Evolutionary conservation across 2,797 vertebrate genomes (phyloP), one percentile per base, ranked within the genome.

Genomic region (Typhlichthys eigenmanni): DNA sequence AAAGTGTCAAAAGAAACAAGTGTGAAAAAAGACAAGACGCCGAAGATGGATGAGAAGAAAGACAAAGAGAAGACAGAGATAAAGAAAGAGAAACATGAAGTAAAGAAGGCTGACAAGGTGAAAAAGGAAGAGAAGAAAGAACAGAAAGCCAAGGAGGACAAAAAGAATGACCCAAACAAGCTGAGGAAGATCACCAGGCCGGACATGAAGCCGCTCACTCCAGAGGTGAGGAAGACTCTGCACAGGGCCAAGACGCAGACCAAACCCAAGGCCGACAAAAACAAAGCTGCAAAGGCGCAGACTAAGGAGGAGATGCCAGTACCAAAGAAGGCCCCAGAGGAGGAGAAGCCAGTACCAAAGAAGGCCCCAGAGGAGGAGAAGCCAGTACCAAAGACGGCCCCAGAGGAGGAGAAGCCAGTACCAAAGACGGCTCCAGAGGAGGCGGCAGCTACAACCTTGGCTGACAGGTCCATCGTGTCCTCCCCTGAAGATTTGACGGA

Each of bases 401-500:
- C 76, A 14, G 55, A 57, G 10, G 55, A 57, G 13, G 17, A 57
- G 45, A 57, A 19, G 55, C 14, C 55, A 5, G 55, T 57, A 14
- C 38, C 55, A 34, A 57, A 57, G 45, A 57, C 45, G 38, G 32
- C 55, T n/a, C 32, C 78, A 1, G 84, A 85, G 75, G 63, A 85
- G 59, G 71, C 84, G 0, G 68, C 87, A 46, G 79, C 82, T 24
- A 74, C 87, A 58, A 88, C 82, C 52, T 51, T 89, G 65, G 93
- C 95, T 34, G 93, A 95, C 69, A 89, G 94, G 67, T 91, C 94
- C 46, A 84, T 91, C 9, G 84, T 96, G 14, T 99, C 98, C 60
- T 97, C 97, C 8, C 98, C 97, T 3, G 98, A 99, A 84, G 98
- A 99, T 79, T 95, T 99, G 48, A 98, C 97, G 2, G 95, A 95